Evolutionary conservation across 1,140 invertebrate genomes (phyloP).

Genomic region (Asobara japonica): DNA sequence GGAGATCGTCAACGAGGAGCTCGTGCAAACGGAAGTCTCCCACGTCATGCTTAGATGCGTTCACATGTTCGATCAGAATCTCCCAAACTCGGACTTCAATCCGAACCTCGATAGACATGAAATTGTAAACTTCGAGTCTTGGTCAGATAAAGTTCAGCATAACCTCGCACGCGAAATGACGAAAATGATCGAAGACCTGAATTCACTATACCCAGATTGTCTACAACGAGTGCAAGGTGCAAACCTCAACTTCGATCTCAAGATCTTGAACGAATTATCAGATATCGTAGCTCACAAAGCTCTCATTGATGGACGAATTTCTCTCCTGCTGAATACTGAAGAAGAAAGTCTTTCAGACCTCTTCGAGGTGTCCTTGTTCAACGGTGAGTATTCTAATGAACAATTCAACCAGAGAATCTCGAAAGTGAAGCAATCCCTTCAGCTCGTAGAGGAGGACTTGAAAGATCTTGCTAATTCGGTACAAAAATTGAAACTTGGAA

Average conservation of each 20-base stretch:
- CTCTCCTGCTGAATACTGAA: conserved; percentile 62
- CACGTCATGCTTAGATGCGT: conserved; percentile 76
- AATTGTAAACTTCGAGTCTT: conserved; percentile 73
- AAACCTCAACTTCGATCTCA: conserved; percentile 62
- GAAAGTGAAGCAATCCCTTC: conserved; percentile 56
- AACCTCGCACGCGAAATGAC: conserved; percentile 76
- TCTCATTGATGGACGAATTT: conserved; percentile 76
- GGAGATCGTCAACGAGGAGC: conserved; percentile 76
- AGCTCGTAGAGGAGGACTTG: conserved; percentile 53
- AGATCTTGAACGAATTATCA: conserved; percentile 75
- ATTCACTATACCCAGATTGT: conserved; percentile 71
- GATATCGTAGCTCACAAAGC: conserved; percentile 82
- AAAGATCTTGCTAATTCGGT: conserved; percentile 42
- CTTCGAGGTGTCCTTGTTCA: too few relatives aligned
- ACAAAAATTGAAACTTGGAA: conserved; percentile 32
- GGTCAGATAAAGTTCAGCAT: conserved; percentile 76
- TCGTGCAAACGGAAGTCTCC: conserved; percentile 78
- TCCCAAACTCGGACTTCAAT: conserved; percentile 60
- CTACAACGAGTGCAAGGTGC: conserved; percentile 63
- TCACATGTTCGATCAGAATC: conserved; percentile 71
- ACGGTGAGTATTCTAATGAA: conserved; percentile 69
- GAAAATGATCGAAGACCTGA: conserved; percentile 73
- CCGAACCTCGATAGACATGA: conserved; percentile 72
- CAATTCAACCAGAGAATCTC: conserved; percentile 72
- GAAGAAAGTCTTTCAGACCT: neutral